Percentiles rank a stretch among this genome's conserved stretches.
These are phyloP conservation scores for Hydrolagus affinis DNA, from an alignment of 2,113 vertebrate species.

Conservation along the genomic window DNA sequence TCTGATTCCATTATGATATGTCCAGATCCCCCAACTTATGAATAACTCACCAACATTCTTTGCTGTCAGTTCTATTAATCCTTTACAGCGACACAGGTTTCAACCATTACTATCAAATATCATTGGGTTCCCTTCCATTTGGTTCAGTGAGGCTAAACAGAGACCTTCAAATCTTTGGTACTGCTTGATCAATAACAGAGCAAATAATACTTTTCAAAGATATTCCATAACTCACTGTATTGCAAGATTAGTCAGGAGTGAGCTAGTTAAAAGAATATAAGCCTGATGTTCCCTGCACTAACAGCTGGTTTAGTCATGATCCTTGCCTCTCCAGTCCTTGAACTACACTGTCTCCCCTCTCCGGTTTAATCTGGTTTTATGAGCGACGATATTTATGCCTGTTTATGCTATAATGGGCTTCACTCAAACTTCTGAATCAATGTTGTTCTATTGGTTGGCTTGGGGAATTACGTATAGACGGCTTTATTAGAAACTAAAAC, in stretches of 20 bases:
- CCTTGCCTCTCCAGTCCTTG: too few relatives aligned
- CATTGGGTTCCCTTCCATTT: too few relatives aligned
- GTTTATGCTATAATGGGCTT: not conserved
- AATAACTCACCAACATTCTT: conserved; percentile 1
- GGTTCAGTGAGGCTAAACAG: too few relatives aligned
- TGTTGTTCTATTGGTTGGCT: not conserved
- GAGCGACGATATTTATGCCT: not conserved
- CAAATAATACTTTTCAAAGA: too few relatives aligned
- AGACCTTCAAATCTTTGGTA: too few relatives aligned
- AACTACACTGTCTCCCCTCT: not conserved
- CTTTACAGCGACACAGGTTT: not conserved
- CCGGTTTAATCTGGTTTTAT: conserved; percentile 1
- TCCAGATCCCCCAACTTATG: not conserved
- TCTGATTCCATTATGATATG: not conserved
- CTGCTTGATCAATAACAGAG: too few relatives aligned
- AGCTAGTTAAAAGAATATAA: not conserved
- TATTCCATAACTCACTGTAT: too few relatives aligned
- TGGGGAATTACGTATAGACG: not conserved
- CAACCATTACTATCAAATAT: too few relatives aligned
- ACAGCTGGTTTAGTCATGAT: not conserved
- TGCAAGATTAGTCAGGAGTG: too few relatives aligned
- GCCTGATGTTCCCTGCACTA: not conserved
- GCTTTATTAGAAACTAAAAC: not conserved
- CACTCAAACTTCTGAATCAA: not conserved
- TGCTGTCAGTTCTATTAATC: not conserved